Evolutionary conservation across 2,797 vertebrate species (phyloP), one percentile per base, ranked within the genome.

Genomic region (Rallus crepitans): DNA sequence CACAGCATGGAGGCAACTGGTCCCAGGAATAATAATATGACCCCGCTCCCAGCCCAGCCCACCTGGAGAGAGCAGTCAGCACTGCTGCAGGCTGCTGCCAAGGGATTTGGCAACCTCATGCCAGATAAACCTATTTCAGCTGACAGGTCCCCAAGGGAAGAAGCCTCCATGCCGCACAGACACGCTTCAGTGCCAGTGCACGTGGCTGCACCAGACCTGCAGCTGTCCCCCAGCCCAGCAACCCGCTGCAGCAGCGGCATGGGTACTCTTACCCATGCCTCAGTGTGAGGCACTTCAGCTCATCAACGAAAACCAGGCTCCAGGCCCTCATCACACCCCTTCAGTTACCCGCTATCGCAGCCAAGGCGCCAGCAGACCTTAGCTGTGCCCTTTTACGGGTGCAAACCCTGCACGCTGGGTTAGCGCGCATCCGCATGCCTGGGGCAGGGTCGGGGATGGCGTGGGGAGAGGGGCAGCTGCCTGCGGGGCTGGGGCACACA

Each of bases 391-490:
- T 14, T 4, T 3, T 18, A 71, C 24, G 6, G 63, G 15, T 5
- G 52, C 16, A 60, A 70, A 20, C 40, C 68, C 56, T 39, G 18
- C 35, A 16, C 1, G 7, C 83, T 8, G 13, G 15, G 39, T n/a
- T 66, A 45, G 63, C 2, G 2, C 1, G 0, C 39, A 0, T 48
- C 12, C 3, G 2, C n/a, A 33, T 21, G 9, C 7, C 47, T 23
- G 47, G 47, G 47, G 20, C 6, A 18, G 42, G 42, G 20, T 21
- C 20, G 9, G 45, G 47, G 20, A 11, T 47, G 47, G 47, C 47
- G 21, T 45, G 42, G 42, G 42, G 42, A 45, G 47, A 21, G 47
- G 53, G 59, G 50, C 66, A 33, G 53, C 45, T 40, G 85, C 88
- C 81, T 4, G 48, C 23, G 35, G 20, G 35, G 75, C 63, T 2